Evolutionary conservation across 2,797 vertebrate genomes (phyloP).

Genomic region (Phrynocephalus guinanensis): DNA sequence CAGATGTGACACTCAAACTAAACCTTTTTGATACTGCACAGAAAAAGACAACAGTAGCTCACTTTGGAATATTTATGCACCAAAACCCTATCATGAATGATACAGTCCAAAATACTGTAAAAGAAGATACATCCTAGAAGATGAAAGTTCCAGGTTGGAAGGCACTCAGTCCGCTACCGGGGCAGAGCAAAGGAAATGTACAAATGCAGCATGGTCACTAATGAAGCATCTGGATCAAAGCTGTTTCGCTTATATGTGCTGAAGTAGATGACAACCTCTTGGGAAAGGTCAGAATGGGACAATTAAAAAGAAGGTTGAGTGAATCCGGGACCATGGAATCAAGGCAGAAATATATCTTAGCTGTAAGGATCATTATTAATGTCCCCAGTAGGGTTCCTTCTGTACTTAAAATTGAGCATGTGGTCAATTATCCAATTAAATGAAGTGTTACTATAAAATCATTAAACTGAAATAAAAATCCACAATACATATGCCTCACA

Average conservation of each 20-base stretch:
- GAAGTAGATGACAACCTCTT: too few relatives aligned
- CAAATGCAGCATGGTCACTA: neutral
- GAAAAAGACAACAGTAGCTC: too few relatives aligned
- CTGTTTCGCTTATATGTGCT: too few relatives aligned
- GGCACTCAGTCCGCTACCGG: too few relatives aligned
- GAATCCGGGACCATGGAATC: neutral
- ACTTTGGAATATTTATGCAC: too few relatives aligned
- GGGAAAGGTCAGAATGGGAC: neutral
- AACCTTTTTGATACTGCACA: too few relatives aligned
- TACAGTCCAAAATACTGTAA: too few relatives aligned
- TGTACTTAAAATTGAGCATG: constrained; percentile 32
- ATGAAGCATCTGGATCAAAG: neutral
- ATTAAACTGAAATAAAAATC: constrained; percentile 31
- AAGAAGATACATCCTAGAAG: too few relatives aligned
- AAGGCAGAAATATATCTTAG: neutral
- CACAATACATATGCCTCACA: constrained; percentile 5
- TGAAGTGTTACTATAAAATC: constrained; percentile 25
- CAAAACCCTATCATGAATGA: too few relatives aligned
- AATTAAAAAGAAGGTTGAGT: neutral
- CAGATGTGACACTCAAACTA: too few relatives aligned
- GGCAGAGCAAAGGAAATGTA: too few relatives aligned
- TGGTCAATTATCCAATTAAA: constrained; percentile 40
- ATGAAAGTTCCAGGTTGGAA: too few relatives aligned
- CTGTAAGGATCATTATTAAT: neutral
- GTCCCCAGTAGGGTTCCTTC: constrained; percentile 15